Percentiles rank a stretch among this genome's conserved stretches.
Conservation (phyloP, 1,140 invertebrate species). For the Trissolcus basalis region DNA sequence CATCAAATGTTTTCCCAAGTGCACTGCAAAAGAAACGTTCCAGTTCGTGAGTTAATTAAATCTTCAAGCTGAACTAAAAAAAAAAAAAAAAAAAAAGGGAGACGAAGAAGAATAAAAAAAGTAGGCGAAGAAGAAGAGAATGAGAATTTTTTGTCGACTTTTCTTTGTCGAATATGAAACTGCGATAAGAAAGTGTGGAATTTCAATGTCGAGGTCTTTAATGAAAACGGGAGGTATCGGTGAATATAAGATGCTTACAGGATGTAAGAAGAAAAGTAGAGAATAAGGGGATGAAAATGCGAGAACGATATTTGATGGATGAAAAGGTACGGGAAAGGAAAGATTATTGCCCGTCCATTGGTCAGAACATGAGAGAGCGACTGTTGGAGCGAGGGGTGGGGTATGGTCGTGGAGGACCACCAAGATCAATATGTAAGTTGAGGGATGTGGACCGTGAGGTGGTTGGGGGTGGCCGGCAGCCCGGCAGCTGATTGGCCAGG, state of each 20-base stretch:
- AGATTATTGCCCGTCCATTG: conserved; percentile 53
- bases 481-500: conserved; percentile 74
- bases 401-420: conserved; percentile 70
- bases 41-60: too few relatives aligned
- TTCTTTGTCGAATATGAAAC: not conserved
- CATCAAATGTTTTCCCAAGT: too few relatives aligned
- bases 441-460: conserved; percentile 73
- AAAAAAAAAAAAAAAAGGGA: too few relatives aligned
- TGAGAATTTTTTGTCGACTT: too few relatives aligned
- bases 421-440: conserved; percentile 77
- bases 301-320: conserved; percentile 29
- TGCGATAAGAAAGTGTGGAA: not conserved
- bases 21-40: too few relatives aligned
- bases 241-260: conserved; percentile 13
- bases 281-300: conserved; percentile 31
- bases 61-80: too few relatives aligned
- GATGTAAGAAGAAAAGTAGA: conserved; percentile 6
- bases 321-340: conserved; percentile 7
- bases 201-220: conserved; percentile 31
- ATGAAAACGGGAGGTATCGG: conserved; percentile 24
- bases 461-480: conserved; percentile 73
- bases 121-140: too few relatives aligned
- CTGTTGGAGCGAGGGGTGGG: conserved; percentile 35
- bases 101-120: too few relatives aligned
- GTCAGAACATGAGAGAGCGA: conserved; percentile 40